Conservation (phyloP, 2,113 vertebrate genomes). For the Hyperopisus bebe region DNA sequence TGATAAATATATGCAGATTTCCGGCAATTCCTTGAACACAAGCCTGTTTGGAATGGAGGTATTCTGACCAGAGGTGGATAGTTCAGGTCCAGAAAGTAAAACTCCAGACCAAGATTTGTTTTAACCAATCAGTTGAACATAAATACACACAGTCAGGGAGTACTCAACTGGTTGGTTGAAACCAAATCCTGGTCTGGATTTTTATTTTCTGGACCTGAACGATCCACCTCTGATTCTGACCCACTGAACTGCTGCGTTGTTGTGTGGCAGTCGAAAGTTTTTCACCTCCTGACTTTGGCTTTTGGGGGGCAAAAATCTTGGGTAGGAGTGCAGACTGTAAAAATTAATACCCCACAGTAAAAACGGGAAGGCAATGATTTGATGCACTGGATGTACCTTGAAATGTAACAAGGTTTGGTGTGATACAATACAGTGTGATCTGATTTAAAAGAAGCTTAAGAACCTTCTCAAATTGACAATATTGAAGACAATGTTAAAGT, state of each 20-base stretch:
- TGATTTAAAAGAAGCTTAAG: not conserved
- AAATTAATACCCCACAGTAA: not conserved
- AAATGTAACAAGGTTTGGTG: not conserved
- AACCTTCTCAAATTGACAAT: not conserved
- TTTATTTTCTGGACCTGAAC: no score
- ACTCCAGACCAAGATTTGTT: no score
- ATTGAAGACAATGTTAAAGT: not conserved
- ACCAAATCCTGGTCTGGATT: no score
- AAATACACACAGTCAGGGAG: no score
- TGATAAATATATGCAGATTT: not conserved
- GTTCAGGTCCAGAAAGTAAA: no score
- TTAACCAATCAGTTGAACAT: no score
- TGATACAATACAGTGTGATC: not conserved
- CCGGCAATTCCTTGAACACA: not conserved
- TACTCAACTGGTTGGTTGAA: no score
- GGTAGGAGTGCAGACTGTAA: not conserved
- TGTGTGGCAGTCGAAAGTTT: not conserved
- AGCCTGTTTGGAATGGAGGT: not conserved
- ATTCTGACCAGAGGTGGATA: not conserved
- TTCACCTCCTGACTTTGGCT: not conserved
- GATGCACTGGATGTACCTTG: not conserved
- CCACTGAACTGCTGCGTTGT: not conserved
- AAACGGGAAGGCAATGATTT: not conserved
- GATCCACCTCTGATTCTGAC: not conserved
- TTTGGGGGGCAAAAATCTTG: not conserved